Percentiles rank a stretch among this genome's conserved stretches.
phyloP scores from a whole-genome alignment of 1,140 invertebrate species.

The Teleopsis dalmanni region DNA sequence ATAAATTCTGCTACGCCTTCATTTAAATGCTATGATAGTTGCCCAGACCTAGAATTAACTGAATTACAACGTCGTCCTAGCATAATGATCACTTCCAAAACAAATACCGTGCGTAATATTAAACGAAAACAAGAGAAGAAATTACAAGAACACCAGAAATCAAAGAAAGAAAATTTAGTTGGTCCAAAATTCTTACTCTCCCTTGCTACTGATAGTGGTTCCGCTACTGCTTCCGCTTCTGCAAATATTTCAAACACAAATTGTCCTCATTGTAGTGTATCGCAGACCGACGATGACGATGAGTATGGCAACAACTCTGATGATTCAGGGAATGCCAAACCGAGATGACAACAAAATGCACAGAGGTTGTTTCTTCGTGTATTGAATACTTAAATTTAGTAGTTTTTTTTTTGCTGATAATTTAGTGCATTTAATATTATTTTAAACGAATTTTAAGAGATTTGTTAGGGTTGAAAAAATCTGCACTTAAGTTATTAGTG shows the following conservation, averaged over 20 bases:
- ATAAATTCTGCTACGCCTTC: constrained; percentile 13
- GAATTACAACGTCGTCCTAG: constrained; percentile 25
- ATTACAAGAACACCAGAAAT: too few relatives aligned
- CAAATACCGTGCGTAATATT: constrained; percentile 32
- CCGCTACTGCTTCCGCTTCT: background rate
- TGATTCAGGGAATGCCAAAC: background rate
- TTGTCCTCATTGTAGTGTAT: background rate
- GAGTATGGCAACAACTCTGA: too few relatives aligned
- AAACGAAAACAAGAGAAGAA: constrained; percentile 30
- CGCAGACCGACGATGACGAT: too few relatives aligned
- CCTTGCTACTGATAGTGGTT: constrained; percentile 18
- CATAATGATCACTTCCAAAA: constrained; percentile 34
- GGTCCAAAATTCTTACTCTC: constrained; percentile 28
- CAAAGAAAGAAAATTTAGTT: constrained; percentile 14
- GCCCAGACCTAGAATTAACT: constrained; percentile 19
- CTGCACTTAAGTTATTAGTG: too few relatives aligned
- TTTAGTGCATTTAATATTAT: too few relatives aligned
- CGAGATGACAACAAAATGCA: constrained; percentile 6
- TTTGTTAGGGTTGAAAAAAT: too few relatives aligned
- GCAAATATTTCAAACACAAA: background rate
- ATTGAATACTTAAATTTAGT: too few relatives aligned
- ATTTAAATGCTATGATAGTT: constrained; percentile 37
- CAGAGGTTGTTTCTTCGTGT: constrained; percentile 14
- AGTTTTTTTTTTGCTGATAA: too few relatives aligned
- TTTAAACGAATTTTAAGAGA: too few relatives aligned